Percentiles rank a stretch among this genome's conserved stretches.
Evolutionary conservation across 2,797 vertebrate genomes (phyloP).

Genomic region (Gobio occitaniae): DNA sequence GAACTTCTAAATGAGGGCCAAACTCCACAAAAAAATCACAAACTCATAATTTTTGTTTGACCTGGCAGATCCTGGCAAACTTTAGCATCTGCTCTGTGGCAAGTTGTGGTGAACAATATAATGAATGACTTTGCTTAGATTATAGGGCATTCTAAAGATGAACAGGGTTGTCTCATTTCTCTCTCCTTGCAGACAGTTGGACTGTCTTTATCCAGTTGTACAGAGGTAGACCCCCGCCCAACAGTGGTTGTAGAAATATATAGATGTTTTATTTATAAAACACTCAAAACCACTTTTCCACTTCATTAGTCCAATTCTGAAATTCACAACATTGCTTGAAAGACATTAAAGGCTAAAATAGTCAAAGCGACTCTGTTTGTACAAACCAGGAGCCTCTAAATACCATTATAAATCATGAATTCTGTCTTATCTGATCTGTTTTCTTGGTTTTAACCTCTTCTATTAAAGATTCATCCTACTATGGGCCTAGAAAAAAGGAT

Average conservation of each 20-base stretch:
- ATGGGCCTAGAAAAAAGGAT: slow-evolving; percentile 54
- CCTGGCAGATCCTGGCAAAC: slow-evolving; percentile 11
- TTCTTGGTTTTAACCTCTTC: slow-evolving; percentile 60
- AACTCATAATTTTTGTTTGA: slow-evolving; percentile 42
- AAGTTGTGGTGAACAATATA: slow-evolving; percentile 34
- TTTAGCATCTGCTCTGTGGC: slow-evolving; percentile 41
- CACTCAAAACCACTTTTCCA: slow-evolving; percentile 7
- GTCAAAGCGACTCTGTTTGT: neutral
- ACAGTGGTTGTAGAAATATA: neutral
- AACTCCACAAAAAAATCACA: slow-evolving; percentile 48
- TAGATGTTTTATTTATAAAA: slow-evolving; percentile 24
- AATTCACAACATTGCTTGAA: neutral
- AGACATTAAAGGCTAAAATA: neutral
- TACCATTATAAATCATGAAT: slow-evolving; percentile 50
- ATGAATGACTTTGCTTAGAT: slow-evolving; percentile 37
- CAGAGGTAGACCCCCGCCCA: neutral
- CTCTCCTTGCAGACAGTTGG: neutral
- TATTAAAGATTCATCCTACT: slow-evolving; percentile 58
- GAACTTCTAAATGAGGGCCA: slow-evolving; percentile 19
- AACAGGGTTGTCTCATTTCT: slow-evolving; percentile 43
- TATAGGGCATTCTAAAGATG: slow-evolving; percentile 27
- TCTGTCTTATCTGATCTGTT: slow-evolving; percentile 55
- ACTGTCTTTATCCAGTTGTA: slow-evolving; percentile 13
- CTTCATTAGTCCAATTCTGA: slow-evolving; percentile 3
- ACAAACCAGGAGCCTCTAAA: slow-evolving; percentile 38